Evolutionary conservation across 2,888 invertebrate genomes (phyloP), one percentile per base, ranked within the genome.

Genomic region (Eupeodes luniger): DNA sequence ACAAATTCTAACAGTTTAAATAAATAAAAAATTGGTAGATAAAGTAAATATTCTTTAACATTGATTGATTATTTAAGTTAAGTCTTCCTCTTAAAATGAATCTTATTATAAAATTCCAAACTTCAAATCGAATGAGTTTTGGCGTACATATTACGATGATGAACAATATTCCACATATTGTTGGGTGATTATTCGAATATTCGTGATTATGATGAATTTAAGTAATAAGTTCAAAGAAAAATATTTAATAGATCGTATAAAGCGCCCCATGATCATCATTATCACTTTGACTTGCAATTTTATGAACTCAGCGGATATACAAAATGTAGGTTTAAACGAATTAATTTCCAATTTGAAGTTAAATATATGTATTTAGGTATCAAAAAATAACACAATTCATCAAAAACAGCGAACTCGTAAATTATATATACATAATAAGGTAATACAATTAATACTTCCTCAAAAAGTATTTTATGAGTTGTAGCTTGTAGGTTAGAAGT

Each of bases 51-150:
- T 27, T 53, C 16, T 27, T 16, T 53, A 36, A 66, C 14, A 69
- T 47, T 67, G 19, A 70, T 62, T 19, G 34, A 78, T 40, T 69
- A 51, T 44, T 74, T 6, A 64, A 72, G 55, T 62, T n/a, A 36
- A 80, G 55, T 64, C 55, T 70, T 44, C 55, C 44, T 72, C 47
- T 64, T 19, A 11, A 69, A 70, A 79, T 53, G 47, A 55, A 80
- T 62, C 64, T 57, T 64, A 80, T 74, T 80, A 80, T 74, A 80
- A 66, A 80, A 66, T 66, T 80, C 64, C 36, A 80, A 74, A 59
- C 4, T 16, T 76, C 12, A 12, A 76, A 36, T 51, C 34, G 7
- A 36, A 53, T 1, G 1, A 19, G 19, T 19, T 19, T 19, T 53
- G 53, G 34, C 11, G 34, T 14, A n/a, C n/a, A n/a, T n/a, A 5